Conservation (phyloP, 2,888 invertebrate genomes). For the Hartigia nigra region DNA sequence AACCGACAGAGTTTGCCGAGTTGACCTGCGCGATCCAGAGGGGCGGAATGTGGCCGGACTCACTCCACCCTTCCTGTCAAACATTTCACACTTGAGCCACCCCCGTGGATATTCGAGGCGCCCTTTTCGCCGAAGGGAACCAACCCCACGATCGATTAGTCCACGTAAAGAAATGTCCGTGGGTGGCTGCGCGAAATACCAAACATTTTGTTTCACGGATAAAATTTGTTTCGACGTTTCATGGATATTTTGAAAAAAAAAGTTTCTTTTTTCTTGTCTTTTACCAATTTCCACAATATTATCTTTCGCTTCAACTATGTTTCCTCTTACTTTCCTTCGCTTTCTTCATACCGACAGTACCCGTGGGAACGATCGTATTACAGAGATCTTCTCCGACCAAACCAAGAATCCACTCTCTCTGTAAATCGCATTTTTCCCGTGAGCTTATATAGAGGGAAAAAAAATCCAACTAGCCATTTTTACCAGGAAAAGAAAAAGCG, state of each 20-base stretch:
- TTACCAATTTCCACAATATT: neutral
- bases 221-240: neutral
- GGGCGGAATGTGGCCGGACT: conserved; percentile 38
- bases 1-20: conserved; percentile 23
- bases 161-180: neutral
- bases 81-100: conserved; percentile 42
- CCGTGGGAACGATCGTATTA: neutral
- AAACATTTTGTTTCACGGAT: neutral
- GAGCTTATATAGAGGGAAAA: neutral
- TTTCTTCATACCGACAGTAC: neutral
- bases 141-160: conserved; percentile 26
- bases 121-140: conserved; percentile 20
- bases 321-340: neutral
- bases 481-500: neutral
- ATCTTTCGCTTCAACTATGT: neutral
- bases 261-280: neutral
- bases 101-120: conserved; percentile 7
- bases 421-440: neutral
- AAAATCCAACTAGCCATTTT: neutral
- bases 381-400: neutral
- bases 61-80: conserved; percentile 49
- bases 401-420: neutral
- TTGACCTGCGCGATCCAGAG: conserved; percentile 20
- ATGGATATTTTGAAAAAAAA: neutral
- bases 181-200: neutral